Percentiles rank a stretch among this genome's conserved stretches.
These are phyloP conservation scores for Erythrolamprus reginae DNA, from an alignment of 2,113 vertebrate genomes.

Conservation along the genomic window DNA sequence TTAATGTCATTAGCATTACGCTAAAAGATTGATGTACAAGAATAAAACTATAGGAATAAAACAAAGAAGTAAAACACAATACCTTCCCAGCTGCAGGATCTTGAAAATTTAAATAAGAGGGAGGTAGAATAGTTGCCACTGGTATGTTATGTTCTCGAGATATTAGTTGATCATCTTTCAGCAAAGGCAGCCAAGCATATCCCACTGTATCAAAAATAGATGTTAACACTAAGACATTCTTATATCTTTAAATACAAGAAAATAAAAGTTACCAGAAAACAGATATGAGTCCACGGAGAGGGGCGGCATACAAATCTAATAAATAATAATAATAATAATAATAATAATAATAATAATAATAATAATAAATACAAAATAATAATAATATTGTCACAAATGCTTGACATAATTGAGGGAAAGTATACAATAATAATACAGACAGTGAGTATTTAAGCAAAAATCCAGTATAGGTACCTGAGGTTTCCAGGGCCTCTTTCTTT, in stretches of 20 bases:
- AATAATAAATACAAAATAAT: too few relatives aligned
- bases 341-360: too few relatives aligned
- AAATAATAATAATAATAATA: too few relatives aligned
- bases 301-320: too few relatives aligned
- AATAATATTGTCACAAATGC: constrained; percentile 18
- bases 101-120: constrained; percentile 84
- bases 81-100: constrained; percentile 86
- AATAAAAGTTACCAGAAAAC: constrained; percentile 20
- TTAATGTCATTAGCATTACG: not conserved
- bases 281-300: too few relatives aligned
- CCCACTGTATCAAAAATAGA: constrained; percentile 76
- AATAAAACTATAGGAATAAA: too few relatives aligned
- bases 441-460: not conserved
- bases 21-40: not conserved
- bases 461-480: constrained; percentile 76
- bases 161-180: constrained; percentile 83
- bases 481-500: constrained; percentile 95
- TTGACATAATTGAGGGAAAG: constrained; percentile 33
- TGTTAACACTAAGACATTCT: constrained; percentile 12
- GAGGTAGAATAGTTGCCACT: constrained; percentile 83
- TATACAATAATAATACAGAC: constrained; percentile 15
- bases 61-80: constrained; percentile 2
- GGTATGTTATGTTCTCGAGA: constrained; percentile 90
- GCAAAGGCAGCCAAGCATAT: constrained; percentile 89
- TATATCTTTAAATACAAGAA: constrained; percentile 25